Evolutionary conservation across 2,888 invertebrate species (phyloP), one percentile per base, ranked within the genome.

Genomic region (Odontothrips loti): DNA sequence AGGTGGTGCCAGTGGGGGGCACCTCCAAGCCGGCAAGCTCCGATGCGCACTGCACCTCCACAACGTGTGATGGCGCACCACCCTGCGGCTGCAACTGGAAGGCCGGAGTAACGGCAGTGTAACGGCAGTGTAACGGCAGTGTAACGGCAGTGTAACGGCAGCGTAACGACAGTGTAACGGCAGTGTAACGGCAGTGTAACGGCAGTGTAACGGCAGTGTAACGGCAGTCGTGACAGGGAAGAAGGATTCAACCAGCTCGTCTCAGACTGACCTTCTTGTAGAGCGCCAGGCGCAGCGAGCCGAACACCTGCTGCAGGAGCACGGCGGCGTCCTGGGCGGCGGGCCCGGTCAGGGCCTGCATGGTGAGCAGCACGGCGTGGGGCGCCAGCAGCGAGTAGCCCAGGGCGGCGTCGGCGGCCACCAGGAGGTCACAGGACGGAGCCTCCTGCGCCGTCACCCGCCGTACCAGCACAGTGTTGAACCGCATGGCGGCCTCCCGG

Each of bases 381-480:
- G 68, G 68, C 68, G 68, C 68, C 68, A 75, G 68, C 68, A 27
- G 27, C 23, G 68, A n/a, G 68, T 23, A 12, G 68, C 68, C 68
- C 68, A 68, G 2, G 58, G 58, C 58, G 9, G 68, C 23, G 68
- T 27, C 68, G 10, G 58, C 68, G 23, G 11, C 23, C 68, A 27
- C 23, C 27, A 75, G 68, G 8, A 75, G 68, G 68, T 27, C 68
- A 27, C 23, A 75, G 68, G 12, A 9, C 23, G 68, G 27, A 27
- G 23, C 68, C 68, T 12, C 58, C 58, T 58, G 58, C 17, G 15
- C 15, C 20, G 20, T 15, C 58, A 58, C 20, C 12, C 58, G 58
- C 17, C 58, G 58, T 15, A 58, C 58, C 17, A 58, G 58, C 12
- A 58, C 58, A 6, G 20, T n/a, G 58, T 15, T 15, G 20, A n/a